Conservation (phyloP, 2,888 invertebrate genomes). For the Druceiella hillmani region DNA sequence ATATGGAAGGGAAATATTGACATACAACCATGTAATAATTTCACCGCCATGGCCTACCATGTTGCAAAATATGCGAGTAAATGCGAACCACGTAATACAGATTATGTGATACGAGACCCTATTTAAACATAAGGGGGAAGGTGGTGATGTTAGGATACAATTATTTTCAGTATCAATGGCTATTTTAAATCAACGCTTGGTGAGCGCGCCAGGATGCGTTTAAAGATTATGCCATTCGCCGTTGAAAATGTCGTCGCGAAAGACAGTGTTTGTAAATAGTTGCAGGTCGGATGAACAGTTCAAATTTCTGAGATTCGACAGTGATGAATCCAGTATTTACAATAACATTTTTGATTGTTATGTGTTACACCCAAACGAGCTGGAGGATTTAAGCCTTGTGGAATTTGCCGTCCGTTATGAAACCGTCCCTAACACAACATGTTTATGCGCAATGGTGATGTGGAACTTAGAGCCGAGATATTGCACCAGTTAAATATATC, state of each 20-base stretch:
- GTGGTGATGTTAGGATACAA: conserved; percentile 22
- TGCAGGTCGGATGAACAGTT: conserved; percentile 26
- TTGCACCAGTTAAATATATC: no score
- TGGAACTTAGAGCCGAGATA: conserved; percentile 21
- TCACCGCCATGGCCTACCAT: conserved; percentile 29
- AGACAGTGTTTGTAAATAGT: conserved; percentile 27
- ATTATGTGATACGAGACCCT: conserved; percentile 24
- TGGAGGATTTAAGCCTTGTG: conserved; percentile 24
- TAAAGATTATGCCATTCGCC: conserved; percentile 28
- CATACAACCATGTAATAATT: conserved; percentile 29
- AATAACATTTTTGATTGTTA: conserved; percentile 27
- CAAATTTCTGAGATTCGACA: conserved; percentile 25
- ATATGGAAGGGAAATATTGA: conserved; percentile 30
- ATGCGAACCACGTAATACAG: conserved; percentile 26
- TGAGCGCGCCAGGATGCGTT: conserved; percentile 28
- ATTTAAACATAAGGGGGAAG: conserved; percentile 22
- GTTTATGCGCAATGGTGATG: conserved; percentile 23
- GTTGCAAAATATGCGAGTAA: conserved; percentile 28
- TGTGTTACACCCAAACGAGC: conserved; percentile 16
- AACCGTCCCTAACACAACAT: conserved; percentile 18
- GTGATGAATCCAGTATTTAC: conserved; percentile 22
- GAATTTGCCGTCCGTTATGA: conserved; percentile 28
- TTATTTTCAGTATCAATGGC: conserved; percentile 26
- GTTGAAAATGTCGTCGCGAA: conserved; percentile 24
- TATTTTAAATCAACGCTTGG: conserved; percentile 24